Evolutionary conservation across 1,140 invertebrate species (phyloP).

Genomic region (Ceratoteleas bidentatus): DNA sequence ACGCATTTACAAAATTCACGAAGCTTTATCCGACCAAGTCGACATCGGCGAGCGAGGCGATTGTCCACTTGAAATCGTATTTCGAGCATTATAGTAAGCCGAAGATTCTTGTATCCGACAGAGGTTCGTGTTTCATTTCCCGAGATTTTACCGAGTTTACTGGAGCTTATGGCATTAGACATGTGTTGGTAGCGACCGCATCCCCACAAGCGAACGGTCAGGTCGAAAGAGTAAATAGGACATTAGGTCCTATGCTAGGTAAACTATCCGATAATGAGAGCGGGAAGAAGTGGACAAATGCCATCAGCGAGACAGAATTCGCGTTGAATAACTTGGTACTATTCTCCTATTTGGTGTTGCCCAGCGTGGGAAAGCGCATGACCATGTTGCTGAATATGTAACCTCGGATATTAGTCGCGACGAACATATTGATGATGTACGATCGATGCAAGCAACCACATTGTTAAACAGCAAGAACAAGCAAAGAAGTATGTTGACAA

Average conservation of each 20-base stretch:
- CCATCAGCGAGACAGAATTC: slow-evolving; percentile 55
- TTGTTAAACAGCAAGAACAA: slow-evolving; percentile 27
- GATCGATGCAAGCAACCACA: slow-evolving; percentile 24
- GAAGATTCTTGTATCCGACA: slow-evolving; percentile 25
- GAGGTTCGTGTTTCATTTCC: slow-evolving; percentile 30
- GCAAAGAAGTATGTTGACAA: slow-evolving; percentile 45
- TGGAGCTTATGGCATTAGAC: slow-evolving; percentile 29
- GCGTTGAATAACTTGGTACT: slow-evolving; percentile 63
- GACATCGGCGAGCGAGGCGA: slow-evolving; percentile 8
- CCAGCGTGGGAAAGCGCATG: slow-evolving; percentile 52
- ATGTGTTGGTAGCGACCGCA: slow-evolving; percentile 52
- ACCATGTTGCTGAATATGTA: slow-evolving; percentile 26
- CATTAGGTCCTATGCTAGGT: slow-evolving; percentile 54
- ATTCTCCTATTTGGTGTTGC: slow-evolving; percentile 60
- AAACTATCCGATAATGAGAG: slow-evolving; percentile 41
- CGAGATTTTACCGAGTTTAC: slow-evolving; percentile 36
- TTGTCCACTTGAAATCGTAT: slow-evolving; percentile 16
- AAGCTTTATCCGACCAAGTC: slow-evolving; percentile 3
- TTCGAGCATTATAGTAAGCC: slow-evolving; percentile 40
- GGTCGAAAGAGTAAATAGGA: slow-evolving; percentile 69
- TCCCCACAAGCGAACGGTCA: slow-evolving; percentile 71
- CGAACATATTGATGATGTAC: slow-evolving; percentile 9
- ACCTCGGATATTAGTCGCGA: slow-evolving; percentile 1
- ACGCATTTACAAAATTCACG: slow-evolving; percentile 21
- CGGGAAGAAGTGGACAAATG: slow-evolving; percentile 45